Evolutionary conservation across 2,888 invertebrate genomes (phyloP).

Genomic region (Dryobota labecula): DNA sequence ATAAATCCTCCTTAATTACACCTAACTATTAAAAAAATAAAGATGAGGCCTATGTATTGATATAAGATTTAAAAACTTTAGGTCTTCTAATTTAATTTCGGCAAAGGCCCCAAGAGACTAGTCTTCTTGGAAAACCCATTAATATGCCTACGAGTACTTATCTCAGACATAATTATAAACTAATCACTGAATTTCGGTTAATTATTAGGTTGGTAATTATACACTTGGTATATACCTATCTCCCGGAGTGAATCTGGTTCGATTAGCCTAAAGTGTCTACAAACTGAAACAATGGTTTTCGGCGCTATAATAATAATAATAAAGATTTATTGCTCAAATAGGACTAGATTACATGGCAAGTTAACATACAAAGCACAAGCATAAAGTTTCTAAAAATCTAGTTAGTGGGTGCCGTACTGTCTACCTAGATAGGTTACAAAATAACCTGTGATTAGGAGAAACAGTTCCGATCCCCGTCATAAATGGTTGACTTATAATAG

Average conservation of each 20-base stretch:
- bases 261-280: neutral
- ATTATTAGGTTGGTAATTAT: neutral
- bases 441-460: too few species aligned
- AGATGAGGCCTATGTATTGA: neutral
- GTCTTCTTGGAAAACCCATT: neutral
- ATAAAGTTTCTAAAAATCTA: too few species aligned
- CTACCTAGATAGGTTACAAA: too few species aligned
- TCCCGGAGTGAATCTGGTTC: neutral
- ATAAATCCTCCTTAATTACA: neutral
- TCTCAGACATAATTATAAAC: neutral
- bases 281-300: too few species aligned
- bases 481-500: too few species aligned
- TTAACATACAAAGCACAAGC: too few species aligned
- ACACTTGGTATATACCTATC: neutral
- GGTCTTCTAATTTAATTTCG: neutral
- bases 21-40: slow-evolving; percentile 10
- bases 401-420: too few species aligned
- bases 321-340: too few species aligned
- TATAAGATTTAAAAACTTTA: neutral
- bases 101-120: neutral
- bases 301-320: too few species aligned
- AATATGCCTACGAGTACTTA: neutral
- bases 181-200: too few species aligned
- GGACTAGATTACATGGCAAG: too few species aligned
- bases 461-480: too few species aligned